Percentiles rank a stretch among this genome's conserved stretches.
Evolutionary conservation across 2,888 invertebrate species (phyloP).

Genomic region (Cenopis cana): DNA sequence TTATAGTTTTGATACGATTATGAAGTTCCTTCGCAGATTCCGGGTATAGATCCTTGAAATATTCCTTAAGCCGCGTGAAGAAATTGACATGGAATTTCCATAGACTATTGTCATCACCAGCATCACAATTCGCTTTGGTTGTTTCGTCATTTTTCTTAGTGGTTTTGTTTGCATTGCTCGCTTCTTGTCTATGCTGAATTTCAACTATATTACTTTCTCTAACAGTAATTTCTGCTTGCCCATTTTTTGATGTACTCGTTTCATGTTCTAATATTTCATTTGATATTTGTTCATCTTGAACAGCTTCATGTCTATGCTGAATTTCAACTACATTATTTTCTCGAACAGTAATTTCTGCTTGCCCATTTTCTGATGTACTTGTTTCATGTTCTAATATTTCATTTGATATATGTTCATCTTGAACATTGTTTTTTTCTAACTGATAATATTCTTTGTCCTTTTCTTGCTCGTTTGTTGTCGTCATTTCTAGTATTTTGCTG

Average conservation of each 20-base stretch:
- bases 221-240: background rate
- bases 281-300: background rate
- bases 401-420: background rate
- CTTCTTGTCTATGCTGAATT: background rate
- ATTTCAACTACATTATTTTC: background rate
- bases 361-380: background rate
- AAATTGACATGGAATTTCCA: constrained; percentile 6
- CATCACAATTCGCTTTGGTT: background rate
- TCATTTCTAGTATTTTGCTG: background rate
- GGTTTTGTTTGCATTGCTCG: background rate
- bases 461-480: background rate
- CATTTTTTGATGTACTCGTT: background rate
- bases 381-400: background rate
- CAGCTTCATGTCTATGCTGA: background rate
- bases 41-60: background rate
- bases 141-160: background rate
- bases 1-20: background rate
- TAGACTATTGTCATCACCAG: background rate
- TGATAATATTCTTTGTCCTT: background rate
- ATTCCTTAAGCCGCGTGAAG: background rate
- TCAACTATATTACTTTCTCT: background rate
- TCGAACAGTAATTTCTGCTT: background rate
- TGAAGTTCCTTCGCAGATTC: constrained; percentile 4
- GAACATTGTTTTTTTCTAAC: background rate
- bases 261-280: background rate